These are phyloP conservation scores for Corythornis vintsioides DNA, from an alignment of 2,113 vertebrate genomes.

Conservation along the genomic window DNA sequence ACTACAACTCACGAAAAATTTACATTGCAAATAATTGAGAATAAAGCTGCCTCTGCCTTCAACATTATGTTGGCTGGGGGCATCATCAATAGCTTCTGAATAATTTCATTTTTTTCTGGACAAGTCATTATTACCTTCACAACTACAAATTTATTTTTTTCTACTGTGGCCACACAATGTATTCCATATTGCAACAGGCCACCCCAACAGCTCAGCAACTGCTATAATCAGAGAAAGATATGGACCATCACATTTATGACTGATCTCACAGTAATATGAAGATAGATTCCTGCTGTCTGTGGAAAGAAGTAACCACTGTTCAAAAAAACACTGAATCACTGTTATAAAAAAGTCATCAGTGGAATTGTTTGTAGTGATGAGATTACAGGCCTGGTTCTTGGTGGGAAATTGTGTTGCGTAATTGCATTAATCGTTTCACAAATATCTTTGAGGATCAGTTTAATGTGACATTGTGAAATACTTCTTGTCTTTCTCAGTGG, in stretches of 20 bases:
- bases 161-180: fast-evolving
- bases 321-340: neutral
- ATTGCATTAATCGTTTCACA: neutral
- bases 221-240: neutral
- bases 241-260: fast-evolving
- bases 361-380: neutral
- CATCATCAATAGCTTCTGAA: neutral
- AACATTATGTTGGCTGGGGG: neutral
- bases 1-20: neutral
- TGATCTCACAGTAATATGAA: neutral
- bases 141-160: neutral
- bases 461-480: neutral
- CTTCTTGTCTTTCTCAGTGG: neutral
- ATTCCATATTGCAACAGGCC: neutral
- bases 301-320: neutral
- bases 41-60: neutral
- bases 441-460: neutral
- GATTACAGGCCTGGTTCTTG: neutral
- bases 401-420: neutral
- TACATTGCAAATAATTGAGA: neutral
- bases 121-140: neutral
- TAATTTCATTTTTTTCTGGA: neutral
- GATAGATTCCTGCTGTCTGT: neutral
- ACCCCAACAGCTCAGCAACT: neutral
- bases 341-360: neutral